Evolutionary conservation across 37 sponge, comb jelly and placozoan species (phyloP).

Genomic region (Dysidea cf. avara): DNA sequence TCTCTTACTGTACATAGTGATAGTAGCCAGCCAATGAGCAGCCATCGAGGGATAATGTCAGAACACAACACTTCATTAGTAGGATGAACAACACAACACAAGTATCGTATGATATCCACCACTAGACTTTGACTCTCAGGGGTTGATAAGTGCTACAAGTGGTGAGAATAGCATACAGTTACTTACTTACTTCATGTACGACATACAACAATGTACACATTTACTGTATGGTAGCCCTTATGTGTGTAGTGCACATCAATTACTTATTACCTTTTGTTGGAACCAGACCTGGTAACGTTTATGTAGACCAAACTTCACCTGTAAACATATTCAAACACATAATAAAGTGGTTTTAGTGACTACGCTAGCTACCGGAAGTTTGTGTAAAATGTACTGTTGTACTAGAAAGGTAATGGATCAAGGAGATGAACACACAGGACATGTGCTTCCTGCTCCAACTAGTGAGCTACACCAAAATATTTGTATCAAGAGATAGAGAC

Average conservation of each 20-base stretch:
- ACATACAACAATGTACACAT: slow-evolving; percentile 1
- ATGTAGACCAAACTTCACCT: slow-evolving; percentile 96
- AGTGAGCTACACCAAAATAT: too few species aligned
- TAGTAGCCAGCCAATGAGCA: slow-evolving; percentile 95
- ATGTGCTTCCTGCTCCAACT: too few species aligned
- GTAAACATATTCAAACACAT: not conserved
- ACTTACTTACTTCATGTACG: not conserved
- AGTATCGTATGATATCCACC: slow-evolving; percentile 86
- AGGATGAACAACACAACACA: slow-evolving; percentile 97
- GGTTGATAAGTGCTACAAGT: slow-evolving; percentile 69
- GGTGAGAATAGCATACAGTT: not conserved
- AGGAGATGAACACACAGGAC: not conserved
- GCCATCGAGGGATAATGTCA: slow-evolving; percentile 96
- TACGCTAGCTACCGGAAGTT: too few species aligned
- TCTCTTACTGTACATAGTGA: slow-evolving; percentile 73
- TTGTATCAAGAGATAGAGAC: too few species aligned
- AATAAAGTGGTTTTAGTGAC: too few species aligned
- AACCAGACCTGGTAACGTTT: slow-evolving; percentile 92
- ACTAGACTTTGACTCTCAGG: slow-evolving; percentile 81
- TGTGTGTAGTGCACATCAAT: not conserved
- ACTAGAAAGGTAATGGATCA: not conserved
- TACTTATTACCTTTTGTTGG: slow-evolving; percentile 63
- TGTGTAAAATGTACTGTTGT: too few species aligned
- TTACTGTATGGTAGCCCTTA: not conserved
- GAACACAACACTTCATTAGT: slow-evolving; percentile 94